These are phyloP conservation scores for Acanthopleura granulata DNA, from an alignment of 2,888 invertebrate genomes.

Conservation along the genomic window DNA sequence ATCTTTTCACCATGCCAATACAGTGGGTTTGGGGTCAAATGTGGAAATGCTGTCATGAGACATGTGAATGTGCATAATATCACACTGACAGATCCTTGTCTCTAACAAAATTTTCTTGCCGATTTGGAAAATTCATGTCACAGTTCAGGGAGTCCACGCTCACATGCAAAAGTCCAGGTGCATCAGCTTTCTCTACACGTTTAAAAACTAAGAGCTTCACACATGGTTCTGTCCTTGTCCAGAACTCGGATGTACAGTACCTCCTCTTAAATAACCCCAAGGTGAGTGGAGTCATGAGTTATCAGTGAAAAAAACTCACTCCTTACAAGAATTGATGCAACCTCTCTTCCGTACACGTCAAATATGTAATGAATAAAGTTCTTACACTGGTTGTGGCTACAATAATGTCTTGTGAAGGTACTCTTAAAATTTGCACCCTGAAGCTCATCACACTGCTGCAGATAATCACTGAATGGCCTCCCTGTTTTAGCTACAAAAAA, in stretches of 20 bases:
- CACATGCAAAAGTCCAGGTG: no score
- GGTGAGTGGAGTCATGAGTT: neutral
- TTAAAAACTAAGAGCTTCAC: neutral
- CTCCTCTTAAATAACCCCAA: neutral
- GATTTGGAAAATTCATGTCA: neutral
- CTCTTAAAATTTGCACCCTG: neutral
- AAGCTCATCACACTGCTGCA: neutral
- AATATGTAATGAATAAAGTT: no score
- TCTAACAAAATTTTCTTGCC: neutral
- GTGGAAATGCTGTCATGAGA: no score
- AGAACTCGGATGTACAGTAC: neutral
- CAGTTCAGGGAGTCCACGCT: no score
- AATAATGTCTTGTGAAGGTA: conserved; percentile 6
- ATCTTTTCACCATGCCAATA: no score
- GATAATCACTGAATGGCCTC: neutral
- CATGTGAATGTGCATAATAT: no score
- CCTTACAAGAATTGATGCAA: neutral
- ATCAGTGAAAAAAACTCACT: conserved; percentile 5
- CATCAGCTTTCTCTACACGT: neutral
- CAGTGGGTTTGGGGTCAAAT: no score
- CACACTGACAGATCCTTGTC: neutral
- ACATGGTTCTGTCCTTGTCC: conserved; percentile 1
- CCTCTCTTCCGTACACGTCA: no score
- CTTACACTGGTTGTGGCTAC: no score
- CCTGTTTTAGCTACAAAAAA: no score